Base-by-base conservation (phyloP, 2,888 invertebrate species). In the Galerucella pusilla region DNA sequence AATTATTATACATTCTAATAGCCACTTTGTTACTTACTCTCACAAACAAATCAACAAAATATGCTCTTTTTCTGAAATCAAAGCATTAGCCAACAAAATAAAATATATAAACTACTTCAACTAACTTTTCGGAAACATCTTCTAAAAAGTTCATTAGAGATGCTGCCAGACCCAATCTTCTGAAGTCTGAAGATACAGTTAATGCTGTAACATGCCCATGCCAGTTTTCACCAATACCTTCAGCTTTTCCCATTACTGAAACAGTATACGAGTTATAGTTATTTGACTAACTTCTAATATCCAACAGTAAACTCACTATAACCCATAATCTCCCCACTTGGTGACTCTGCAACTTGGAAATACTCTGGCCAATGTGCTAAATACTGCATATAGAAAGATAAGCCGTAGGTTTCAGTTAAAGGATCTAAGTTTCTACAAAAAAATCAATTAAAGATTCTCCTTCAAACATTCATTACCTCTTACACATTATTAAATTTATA, bases 131-230 rank as follows among this genome's bases (percentile, higher is more conserved):
- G 2, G 99, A 99, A 73, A 97, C 94, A 85, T 97, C 95, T 89
- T 99, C 99, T 67, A 99, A 89, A 81, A 94, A 95, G 83, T 93
- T 94, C 97, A 99, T 99, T 64, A 99, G 90, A 70, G 94, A 94
- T 6, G 94, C 97, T 57, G 98, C 99, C 70, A 99, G 89, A 2
- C 98, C 98, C 12, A 98, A 88, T 80, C 99, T 91, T 83, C 99
- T 90, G 85, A 95, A 99, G 85, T 97, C 96, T 1, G 98, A 97
- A 5, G 98, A 96, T 2, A 99, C 98, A 7, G 98, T 98, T 54
- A 99, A 89, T 2, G 99, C 99, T 61, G 99, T 99, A 11, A 99
- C 99, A 89, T 99, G 99, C 0, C 99, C 99, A 90, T 99, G 99
- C 98, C 98, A 99, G 85, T 97, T 95, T 81, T 98, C 97, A 68